Evolutionary conservation across 2,888 invertebrate species (phyloP).

Genomic region (Macaria liturata): DNA sequence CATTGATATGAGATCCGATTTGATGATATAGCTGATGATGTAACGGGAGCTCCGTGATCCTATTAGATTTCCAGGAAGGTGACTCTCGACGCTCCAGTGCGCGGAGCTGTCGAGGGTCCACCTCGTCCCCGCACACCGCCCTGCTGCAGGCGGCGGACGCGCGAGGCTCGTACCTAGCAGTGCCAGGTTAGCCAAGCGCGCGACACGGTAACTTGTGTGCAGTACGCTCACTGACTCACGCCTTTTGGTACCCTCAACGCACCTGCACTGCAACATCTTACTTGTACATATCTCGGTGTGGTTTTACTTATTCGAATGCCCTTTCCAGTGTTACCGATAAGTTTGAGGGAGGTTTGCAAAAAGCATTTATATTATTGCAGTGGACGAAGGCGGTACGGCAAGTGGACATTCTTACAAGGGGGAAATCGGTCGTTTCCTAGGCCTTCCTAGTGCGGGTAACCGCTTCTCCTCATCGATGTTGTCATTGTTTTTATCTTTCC

Average conservation of each 20-base stretch:
- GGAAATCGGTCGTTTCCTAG: slow-evolving; percentile 86
- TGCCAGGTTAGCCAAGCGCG: slow-evolving; percentile 81
- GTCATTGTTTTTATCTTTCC: slow-evolving; percentile 44
- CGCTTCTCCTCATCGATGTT: slow-evolving; percentile 69
- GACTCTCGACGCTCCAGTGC: slow-evolving; percentile 75
- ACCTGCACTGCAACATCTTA: slow-evolving; percentile 54
- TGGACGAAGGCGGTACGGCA: slow-evolving; percentile 77
- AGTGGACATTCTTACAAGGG: slow-evolving; percentile 75
- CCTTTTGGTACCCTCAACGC: slow-evolving; percentile 50
- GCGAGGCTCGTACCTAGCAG: slow-evolving; percentile 85
- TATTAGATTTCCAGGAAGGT: slow-evolving; percentile 80
- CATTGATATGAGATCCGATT: slow-evolving; percentile 13
- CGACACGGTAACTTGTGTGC: slow-evolving; percentile 48
- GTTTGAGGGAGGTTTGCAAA: slow-evolving; percentile 37
- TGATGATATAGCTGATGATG: slow-evolving; percentile 25
- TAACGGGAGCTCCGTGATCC: slow-evolving; percentile 50
- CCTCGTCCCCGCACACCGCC: slow-evolving; percentile 78
- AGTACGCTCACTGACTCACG: slow-evolving; percentile 48
- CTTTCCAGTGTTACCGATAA: slow-evolving; percentile 13
- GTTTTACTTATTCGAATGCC: slow-evolving; percentile 15
- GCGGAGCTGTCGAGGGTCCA: slow-evolving; percentile 72
- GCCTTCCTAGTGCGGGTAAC: slow-evolving; percentile 85
- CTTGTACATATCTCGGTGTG: slow-evolving; percentile 41
- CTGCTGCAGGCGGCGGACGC: slow-evolving; percentile 81
- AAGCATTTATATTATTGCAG: slow-evolving; percentile 76